phyloP scores from a whole-genome alignment of 1,140 invertebrate genomes.

The Apolygus lucorum region DNA sequence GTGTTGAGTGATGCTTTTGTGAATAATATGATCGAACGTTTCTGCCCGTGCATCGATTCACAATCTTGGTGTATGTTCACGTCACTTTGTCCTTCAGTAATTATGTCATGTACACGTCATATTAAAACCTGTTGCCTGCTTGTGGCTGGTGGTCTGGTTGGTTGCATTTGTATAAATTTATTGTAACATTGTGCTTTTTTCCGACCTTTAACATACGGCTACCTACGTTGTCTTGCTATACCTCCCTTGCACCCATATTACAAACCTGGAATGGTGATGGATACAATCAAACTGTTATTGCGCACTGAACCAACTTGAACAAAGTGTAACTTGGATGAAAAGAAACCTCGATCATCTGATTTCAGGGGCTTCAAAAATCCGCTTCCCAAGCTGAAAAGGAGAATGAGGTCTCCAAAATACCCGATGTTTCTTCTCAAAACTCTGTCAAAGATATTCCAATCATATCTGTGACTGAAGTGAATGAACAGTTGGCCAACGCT shows the following conservation, averaged over 20 bases:
- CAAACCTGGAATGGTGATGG: background rate
- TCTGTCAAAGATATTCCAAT: slow-evolving; percentile 26
- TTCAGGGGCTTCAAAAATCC: slow-evolving; percentile 11
- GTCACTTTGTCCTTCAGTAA: too few species aligned
- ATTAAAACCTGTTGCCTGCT: too few species aligned
- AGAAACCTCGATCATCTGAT: background rate
- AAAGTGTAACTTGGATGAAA: background rate
- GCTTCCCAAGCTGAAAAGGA: slow-evolving; percentile 6
- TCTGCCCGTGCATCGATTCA: too few species aligned
- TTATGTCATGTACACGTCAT: too few species aligned
- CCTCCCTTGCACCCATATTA: background rate
- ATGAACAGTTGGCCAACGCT: slow-evolving; percentile 12
- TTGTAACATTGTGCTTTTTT: slow-evolving; percentile 17
- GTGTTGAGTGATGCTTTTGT: too few species aligned
- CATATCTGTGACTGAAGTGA: slow-evolving; percentile 30
- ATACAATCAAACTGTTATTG: background rate
- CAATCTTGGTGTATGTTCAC: too few species aligned
- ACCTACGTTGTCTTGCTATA: background rate
- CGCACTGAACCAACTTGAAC: background rate
- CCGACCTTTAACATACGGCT: background rate
- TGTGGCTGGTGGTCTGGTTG: slow-evolving; percentile 30
- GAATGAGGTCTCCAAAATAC: background rate
- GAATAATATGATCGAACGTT: too few species aligned
- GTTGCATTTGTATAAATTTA: slow-evolving; percentile 18
- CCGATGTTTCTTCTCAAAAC: background rate